Evolutionary conservation across 2,888 invertebrate genomes (phyloP).

Genomic region (Drosophila demipolita): DNA sequence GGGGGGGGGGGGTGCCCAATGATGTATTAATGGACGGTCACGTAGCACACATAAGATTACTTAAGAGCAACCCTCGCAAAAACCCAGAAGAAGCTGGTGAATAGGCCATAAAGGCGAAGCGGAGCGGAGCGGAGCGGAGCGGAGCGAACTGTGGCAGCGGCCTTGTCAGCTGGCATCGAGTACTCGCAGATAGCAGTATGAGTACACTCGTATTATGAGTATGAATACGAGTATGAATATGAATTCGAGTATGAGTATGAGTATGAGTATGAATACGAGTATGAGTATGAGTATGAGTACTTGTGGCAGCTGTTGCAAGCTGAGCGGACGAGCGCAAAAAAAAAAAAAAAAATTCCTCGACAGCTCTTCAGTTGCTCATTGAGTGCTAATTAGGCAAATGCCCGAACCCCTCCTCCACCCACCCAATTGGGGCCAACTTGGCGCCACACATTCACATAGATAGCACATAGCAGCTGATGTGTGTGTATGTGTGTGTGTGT

Average conservation of each 20-base stretch:
- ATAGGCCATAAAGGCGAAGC: slow-evolving; percentile 33
- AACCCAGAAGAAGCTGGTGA: slow-evolving; percentile 4
- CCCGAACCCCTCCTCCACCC: slow-evolving; percentile 65
- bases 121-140: background rate
- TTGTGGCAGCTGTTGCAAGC: slow-evolving; percentile 49
- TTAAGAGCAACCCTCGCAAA: slow-evolving; percentile 73
- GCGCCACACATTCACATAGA: slow-evolving; percentile 72
- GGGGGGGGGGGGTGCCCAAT: slow-evolving; percentile 32
- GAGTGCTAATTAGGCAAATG: slow-evolving; percentile 80
- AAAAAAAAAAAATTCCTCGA: slow-evolving; percentile 20
- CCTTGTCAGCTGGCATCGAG: slow-evolving; percentile 55
- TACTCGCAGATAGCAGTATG: slow-evolving; percentile 31
- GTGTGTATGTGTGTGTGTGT: slow-evolving; percentile 15
- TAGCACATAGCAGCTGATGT: slow-evolving; percentile 42
- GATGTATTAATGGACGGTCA: slow-evolving; percentile 77
- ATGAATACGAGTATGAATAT: slow-evolving; percentile 10
- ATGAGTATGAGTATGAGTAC: slow-evolving; percentile 23
- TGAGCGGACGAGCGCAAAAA: slow-evolving; percentile 35
- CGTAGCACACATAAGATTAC: slow-evolving; percentile 71
- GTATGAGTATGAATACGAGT: slow-evolving; percentile 22
- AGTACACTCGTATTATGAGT: slow-evolving; percentile 17
- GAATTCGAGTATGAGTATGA: slow-evolving; percentile 14
- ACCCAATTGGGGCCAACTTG: slow-evolving; percentile 80
- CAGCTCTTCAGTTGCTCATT: slow-evolving; percentile 66
- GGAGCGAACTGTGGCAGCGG: slow-evolving; percentile 20